These are phyloP conservation scores for Dicrostonyx torquatus DNA, from an alignment of 2,797 vertebrate genomes.

Conservation along the genomic window DNA sequence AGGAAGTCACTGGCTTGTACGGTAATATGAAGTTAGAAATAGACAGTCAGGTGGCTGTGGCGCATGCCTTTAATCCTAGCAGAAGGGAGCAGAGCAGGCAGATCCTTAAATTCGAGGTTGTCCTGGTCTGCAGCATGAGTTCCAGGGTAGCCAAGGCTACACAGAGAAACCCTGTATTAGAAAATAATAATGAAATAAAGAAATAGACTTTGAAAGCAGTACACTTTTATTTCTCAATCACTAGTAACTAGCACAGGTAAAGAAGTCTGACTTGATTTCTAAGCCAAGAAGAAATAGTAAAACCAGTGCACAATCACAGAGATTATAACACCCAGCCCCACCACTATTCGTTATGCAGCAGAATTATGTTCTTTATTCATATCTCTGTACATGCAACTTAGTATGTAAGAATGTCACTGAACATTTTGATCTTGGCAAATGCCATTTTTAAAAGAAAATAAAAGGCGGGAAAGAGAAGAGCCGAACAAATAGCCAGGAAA, in stretches of 20 bases:
- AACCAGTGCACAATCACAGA: background rate
- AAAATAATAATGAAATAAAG: background rate
- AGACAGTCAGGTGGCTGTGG: background rate
- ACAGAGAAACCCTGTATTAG: background rate
- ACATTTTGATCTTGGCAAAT: background rate
- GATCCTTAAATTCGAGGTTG: background rate
- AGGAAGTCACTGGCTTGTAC: background rate
- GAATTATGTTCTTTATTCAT: background rate
- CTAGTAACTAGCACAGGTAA: background rate
- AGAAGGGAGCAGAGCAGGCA: background rate
- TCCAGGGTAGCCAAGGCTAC: background rate
- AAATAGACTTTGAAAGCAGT: background rate
- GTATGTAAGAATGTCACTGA: background rate
- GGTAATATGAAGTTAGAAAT: constrained; percentile 13
- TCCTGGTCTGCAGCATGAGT: background rate
- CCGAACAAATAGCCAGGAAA: background rate
- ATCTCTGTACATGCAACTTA: background rate
- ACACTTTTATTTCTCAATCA: background rate
- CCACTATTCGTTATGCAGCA: background rate
- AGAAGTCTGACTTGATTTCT: background rate
- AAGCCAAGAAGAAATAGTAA: constrained; percentile 46
- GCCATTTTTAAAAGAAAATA: background rate
- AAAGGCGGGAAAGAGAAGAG: background rate
- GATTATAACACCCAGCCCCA: background rate
- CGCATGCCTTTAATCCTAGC: background rate